Conservation (phyloP, 2,888 invertebrate species). For the Miltochrista miniata region DNA sequence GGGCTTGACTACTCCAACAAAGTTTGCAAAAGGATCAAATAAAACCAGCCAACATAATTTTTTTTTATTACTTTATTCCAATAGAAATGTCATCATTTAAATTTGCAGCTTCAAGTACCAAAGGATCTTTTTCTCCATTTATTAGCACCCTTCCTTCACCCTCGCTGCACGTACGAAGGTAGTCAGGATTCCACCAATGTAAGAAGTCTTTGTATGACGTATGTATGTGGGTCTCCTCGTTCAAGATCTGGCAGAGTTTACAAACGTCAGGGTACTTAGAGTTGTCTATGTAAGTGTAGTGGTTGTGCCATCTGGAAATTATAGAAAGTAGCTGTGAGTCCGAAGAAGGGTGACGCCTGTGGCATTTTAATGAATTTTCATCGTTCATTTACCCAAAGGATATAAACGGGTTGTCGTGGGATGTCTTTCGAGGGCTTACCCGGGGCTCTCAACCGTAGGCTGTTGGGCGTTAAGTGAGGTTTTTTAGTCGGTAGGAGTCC, state of each 20-base stretch:
- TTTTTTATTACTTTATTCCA: too few species aligned
- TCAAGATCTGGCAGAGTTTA: conserved; percentile 52
- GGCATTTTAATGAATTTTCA: too few species aligned
- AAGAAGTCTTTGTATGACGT: conserved; percentile 45
- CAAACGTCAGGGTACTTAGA: conserved; percentile 48
- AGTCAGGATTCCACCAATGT: conserved; percentile 61
- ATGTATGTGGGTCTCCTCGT: conserved; percentile 31
- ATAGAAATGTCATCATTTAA: background rate
- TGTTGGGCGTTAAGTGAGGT: too few species aligned
- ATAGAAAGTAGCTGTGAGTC: background rate
- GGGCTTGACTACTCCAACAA: too few species aligned
- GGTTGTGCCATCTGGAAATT: conserved; percentile 63
- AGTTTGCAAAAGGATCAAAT: too few species aligned
- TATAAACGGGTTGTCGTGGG: too few species aligned
- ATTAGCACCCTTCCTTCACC: conserved; percentile 10
- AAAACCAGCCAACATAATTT: too few species aligned
- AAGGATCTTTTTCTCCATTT: background rate
- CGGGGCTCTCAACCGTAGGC: too few species aligned
- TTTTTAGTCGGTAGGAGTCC: too few species aligned
- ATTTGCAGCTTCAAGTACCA: background rate
- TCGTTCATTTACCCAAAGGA: too few species aligned
- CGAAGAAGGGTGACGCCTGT: too few species aligned
- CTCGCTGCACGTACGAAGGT: conserved; percentile 26
- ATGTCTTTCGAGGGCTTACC: too few species aligned
- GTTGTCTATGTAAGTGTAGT: conserved; percentile 50